Base-by-base conservation (phyloP, 2,888 invertebrate species). In the Callinectes sapidus region DNA sequence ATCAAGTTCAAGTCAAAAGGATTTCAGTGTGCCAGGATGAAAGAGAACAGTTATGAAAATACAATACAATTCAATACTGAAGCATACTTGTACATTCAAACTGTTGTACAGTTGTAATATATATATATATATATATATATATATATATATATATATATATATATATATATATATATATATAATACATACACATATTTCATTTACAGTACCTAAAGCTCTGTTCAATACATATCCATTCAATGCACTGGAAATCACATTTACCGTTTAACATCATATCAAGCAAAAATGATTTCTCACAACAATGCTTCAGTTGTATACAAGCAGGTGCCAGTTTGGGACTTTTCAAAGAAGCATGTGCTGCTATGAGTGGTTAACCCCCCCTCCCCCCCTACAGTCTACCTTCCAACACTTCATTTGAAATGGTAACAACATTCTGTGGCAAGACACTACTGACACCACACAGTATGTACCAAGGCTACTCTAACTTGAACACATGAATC, bases 301-400 rank as follows among this genome's bases (percentile, higher is more conserved):
- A 23, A 23, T 61, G 61, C 61, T 61, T 61, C 10, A 48, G 10
- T 23, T 23, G 23, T 28, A 71, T 28, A 71, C 3, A 2, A 71
- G 28, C 28, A 71, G 23, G 28, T 71, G 71, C 71, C 71, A n/a
- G 71, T 71, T n/a, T 71, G 71, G n/a, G 71, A 71, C 71, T 71
- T n/a, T 71, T 28, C 28, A 28, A 23, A 71, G 28, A 71, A 1
- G 28, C 71, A 71, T 28, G 28, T n/a, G n/a, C 28, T n/a, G n/a
- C 28, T 71, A 39, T 39, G 39, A 39, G 39, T 5, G 13, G 13
- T n/a, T 71, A 71, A 8, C 71, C 28, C 28, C 66, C 66, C 23
- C 10, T 2, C 5, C 71, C 71, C n/a, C n/a, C n/a, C n/a, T n/a
- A n/a, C n/a, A n/a, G n/a, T n/a, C n/a, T 71, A 28, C 61, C 61